A percentile compares a stretch with the other conserved stretches of the same genome.
These are phyloP conservation scores for Spilogale gracilis DNA, from an alignment of 2,113 vertebrate species.

Conservation along the genomic window DNA sequence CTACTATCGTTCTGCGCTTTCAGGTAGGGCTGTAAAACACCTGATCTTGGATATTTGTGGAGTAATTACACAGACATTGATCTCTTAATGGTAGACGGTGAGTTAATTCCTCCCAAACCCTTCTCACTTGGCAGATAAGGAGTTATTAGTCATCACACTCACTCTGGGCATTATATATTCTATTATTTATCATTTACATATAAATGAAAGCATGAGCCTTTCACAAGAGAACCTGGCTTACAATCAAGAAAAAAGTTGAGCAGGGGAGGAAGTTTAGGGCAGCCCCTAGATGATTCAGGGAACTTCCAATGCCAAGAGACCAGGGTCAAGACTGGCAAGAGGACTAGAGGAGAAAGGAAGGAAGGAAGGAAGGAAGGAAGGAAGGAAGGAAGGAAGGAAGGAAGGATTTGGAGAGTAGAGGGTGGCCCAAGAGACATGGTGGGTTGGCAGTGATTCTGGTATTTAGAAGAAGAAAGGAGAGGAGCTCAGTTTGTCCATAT, in stretches of 20 bases:
- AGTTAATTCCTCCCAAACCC: constrained; percentile 76
- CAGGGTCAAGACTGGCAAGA: not conserved
- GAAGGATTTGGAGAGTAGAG: not conserved
- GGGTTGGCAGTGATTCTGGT: not conserved
- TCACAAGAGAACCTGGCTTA: constrained; percentile 27
- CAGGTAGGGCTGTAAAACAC: constrained; percentile 45
- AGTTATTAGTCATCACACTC: constrained; percentile 69
- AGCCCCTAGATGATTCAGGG: not conserved
- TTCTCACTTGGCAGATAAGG: constrained; percentile 73
- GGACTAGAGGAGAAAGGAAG: not conserved
- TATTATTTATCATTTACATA: constrained; percentile 82
- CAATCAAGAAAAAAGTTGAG: not conserved
- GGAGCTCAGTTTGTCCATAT: not conserved
- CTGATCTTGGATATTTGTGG: constrained; percentile 39
- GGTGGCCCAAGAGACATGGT: not conserved
- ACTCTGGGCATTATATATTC: constrained; percentile 66
- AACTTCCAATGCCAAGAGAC: not conserved
- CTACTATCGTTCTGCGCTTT: constrained; percentile 9
- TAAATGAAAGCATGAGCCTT: constrained; percentile 72
- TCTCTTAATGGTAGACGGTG: constrained; percentile 73
- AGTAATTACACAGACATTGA: constrained; percentile 72
- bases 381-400: too few species aligned
- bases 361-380: too few species aligned
- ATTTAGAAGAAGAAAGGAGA: not conserved
- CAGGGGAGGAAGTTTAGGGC: not conserved